Base-by-base conservation (phyloP, 2,888 invertebrate species). In the Morpho helenor region DNA sequence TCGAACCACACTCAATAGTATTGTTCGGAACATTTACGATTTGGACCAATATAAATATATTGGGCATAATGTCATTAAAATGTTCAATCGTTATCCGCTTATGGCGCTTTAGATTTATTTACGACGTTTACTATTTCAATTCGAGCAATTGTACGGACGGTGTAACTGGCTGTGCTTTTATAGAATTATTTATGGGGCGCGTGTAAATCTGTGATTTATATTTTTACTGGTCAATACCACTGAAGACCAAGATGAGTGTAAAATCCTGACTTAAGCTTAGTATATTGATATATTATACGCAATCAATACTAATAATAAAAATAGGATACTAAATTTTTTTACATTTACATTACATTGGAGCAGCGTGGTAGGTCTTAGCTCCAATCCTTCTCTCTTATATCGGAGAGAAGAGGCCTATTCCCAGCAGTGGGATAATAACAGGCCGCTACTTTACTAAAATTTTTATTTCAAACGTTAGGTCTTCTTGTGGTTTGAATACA, bases 41-140 rank as follows among this genome's bases (percentile, higher is more conserved):
- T 56, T 22, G n/a, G 49, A 60, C 64, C 71, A 68, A 70, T 75
- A 75, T 74, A 76, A 72, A 70, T 67, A 71, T 73, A 74, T 75
- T 75, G 74, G 75, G 72, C 74, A 76, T 78, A 67, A 71, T 74
- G 72, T 80, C 79, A 78, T 80, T 79, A 79, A 82, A 80, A 75
- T 77, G 76, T 75, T 78, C 75, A 68, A 76, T 76, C 73, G 76
- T 75, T 70, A 70, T 70, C 70, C 65, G 65, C 63, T 68, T 69
- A 72, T 71, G 66, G 71, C 65, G 65, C 64, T 71, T 73, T 68
- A 72, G 79, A 79, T 78, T 77, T 79, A 79, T 82, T 82, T 82
- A 83, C 70, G 72, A 70, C 67, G 60, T 66, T 61, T 65, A 65
- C 65, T 68, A 70, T 73, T 72, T 68, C 68, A 63, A 70, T 69